Conservation (phyloP, 1,140 invertebrate genomes). For the Achroia grisella region DNA sequence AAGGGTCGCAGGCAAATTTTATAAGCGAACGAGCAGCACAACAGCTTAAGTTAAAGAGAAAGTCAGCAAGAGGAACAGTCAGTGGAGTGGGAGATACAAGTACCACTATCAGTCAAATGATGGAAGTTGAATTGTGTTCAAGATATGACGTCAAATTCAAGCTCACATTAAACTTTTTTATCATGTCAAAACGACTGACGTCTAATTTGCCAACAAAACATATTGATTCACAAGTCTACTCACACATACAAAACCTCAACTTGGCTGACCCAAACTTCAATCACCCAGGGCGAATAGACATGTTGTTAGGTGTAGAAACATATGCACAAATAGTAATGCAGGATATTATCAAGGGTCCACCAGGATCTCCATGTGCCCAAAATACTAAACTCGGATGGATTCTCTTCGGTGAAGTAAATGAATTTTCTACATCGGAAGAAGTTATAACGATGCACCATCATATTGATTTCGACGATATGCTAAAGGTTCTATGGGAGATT, state of each 20-base stretch:
- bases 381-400: conserved; percentile 38
- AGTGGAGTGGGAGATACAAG: conserved; percentile 1
- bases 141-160: conserved; percentile 10
- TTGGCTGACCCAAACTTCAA: conserved; percentile 25
- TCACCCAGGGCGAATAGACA: conserved; percentile 20
- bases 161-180: conserved; percentile 12
- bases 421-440: neutral
- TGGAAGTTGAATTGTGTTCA: conserved; percentile 17
- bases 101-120: conserved; percentile 8
- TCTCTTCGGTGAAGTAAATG: conserved; percentile 21
- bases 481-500: conserved; percentile 29
- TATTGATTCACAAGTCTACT: conserved; percentile 14
- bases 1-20: conserved; percentile 20
- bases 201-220: conserved; percentile 20
- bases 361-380: conserved; percentile 24
- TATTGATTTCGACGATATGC: conserved; percentile 16
- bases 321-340: conserved; percentile 23
- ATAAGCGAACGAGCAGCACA: conserved; percentile 20
- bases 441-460: conserved; percentile 14
- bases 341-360: conserved; percentile 21
- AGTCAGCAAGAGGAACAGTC: conserved; percentile 7
- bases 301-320: conserved; percentile 26
- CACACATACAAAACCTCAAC: conserved; percentile 19
- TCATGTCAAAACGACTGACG: conserved; percentile 27
- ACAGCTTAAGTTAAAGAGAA: conserved; percentile 9